These are phyloP conservation scores for Trinectes maculatus DNA, from an alignment of 2,113 vertebrate species.

Conservation along the genomic window DNA sequence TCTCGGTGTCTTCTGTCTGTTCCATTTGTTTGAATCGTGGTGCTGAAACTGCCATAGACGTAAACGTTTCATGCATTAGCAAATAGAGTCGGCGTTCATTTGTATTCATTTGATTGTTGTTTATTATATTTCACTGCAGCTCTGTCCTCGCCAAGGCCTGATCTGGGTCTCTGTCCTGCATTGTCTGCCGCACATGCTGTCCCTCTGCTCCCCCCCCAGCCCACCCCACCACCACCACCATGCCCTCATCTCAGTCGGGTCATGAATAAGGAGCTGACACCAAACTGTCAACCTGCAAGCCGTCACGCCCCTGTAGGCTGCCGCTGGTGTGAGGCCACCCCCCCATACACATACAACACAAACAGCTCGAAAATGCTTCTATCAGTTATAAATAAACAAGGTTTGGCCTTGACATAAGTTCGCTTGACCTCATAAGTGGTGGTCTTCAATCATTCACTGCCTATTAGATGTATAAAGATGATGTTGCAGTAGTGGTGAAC, in stretches of 20 bases:
- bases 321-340: conserved; percentile 54
- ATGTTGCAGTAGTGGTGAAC: conserved; percentile 21
- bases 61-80: no score
- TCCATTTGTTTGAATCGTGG: conserved; percentile 23
- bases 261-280: conserved; percentile 82
- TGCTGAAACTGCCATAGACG: no score
- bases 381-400: conserved; percentile 60
- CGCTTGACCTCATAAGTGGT: conserved; percentile 28
- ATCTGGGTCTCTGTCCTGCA: conserved; percentile 48
- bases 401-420: conserved; percentile 31
- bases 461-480: conserved; percentile 22
- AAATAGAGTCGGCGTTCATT: no score
- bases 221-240: conserved; percentile 9
- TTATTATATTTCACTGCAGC: no score
- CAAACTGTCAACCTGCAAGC: conserved; percentile 81
- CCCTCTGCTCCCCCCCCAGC: conserved; percentile 31
- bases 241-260: conserved; percentile 67
- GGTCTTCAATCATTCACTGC: conserved; percentile 5
- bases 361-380: conserved; percentile 36
- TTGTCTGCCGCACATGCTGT: conserved; percentile 39
- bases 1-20: conserved; percentile 18
- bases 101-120: no score
- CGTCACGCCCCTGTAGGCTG: conserved; percentile 64
- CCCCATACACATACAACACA: conserved; percentile 42
- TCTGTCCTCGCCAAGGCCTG: conserved; percentile 30